Base-by-base conservation (phyloP, 1,140 invertebrate species). In the Wiebesia pumilae region DNA sequence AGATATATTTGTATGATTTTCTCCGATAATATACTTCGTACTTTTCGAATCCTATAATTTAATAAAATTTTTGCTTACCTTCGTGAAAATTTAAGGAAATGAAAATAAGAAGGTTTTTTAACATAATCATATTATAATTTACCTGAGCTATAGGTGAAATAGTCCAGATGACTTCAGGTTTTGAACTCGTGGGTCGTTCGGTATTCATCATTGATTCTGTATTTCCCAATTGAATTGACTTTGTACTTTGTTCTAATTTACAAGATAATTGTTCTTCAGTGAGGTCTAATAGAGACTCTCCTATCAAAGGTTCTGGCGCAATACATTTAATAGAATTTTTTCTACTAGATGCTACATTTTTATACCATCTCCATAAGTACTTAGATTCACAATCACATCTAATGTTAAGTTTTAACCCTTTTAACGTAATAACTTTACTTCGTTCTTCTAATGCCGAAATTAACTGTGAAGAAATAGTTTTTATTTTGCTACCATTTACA, bases 121-220 rank as follows among this genome's bases (percentile, higher is more conserved):
- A 47, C 43, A 7, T 47, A 47, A 47, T 7, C 43, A 71, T 12
- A 24, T 73, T 38, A 35, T 27, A 24, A 38, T 38, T 80, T 38
- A 87, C 88, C 92, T 91, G 94, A 90, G 83, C 65, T 1, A 95
- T 95, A 9, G 96, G 96, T 10, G 96, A 95, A 21, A 97, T 94
- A 14, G 97, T 97, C 97, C 97, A 98, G 88, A 98, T 98, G 47
- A 98, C 98, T 81, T 97, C 96, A 0, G 97, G 97, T 90, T 97
- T 96, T 0, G 95, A 95, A 30, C 95, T 95, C 2, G 95, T 94
- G 92, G 3, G 94, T 94, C 58, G 94, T 88, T 89, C 89, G 3
- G 87, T 89, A 0, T 92, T 92, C 35, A 92, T 93, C 40, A 92
- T 88, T n/a, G 92, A 91, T 67, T 94, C 90, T 21, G 93, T 88